Base-by-base conservation (phyloP, 2,888 invertebrate species). In the Drosophila nr. perissopoda region DNA sequence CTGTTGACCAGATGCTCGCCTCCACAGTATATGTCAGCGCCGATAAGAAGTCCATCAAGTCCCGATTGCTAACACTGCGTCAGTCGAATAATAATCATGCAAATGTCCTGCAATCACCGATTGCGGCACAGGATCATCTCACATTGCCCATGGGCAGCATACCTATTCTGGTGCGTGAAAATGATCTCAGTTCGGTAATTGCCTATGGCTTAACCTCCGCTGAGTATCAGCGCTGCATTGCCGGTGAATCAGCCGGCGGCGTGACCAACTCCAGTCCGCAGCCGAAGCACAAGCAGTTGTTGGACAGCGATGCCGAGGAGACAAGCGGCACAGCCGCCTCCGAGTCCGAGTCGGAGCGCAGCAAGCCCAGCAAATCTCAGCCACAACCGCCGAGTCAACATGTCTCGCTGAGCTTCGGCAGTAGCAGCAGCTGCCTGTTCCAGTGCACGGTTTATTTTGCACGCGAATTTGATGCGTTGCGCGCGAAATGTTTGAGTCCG, bases 401-500 rank as follows among this genome's bases (percentile, higher is more conserved):
- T 80, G 93, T 95, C 18, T 94, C 95, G 66, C 92, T 95, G n/a
- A 93, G 94, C 59, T 95, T 95, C 80, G 94, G 94, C 73, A 96
- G 97, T 89, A 96, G 97, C 88, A 92, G 94, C 2, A 94, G 94
- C 18, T 95, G 98, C 48, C 97, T 97, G 63, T 97, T 99, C 83
- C 97, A 96, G 81, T 99, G 99, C 89, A 95, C 97, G 83, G 96
- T 98, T 78, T 97, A 96, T 94, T 98, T 97, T 94, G 98, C 99
- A 38, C 96, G 97, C 63, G 97, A 98, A 92, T 99, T 99, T 94
- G 96, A 97, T 62, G 94, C 95, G 51, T 94, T 99, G 67, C 95
- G 99, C 0, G 83, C 85, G 2, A 92, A 89, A 56, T 90, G 90
- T 6, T 70, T 92, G 29, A 90, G 90, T 52, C 87, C 90, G 0